Evolutionary conservation across 2,797 vertebrate genomes (phyloP).

Genomic region (Psittacula echo): DNA sequence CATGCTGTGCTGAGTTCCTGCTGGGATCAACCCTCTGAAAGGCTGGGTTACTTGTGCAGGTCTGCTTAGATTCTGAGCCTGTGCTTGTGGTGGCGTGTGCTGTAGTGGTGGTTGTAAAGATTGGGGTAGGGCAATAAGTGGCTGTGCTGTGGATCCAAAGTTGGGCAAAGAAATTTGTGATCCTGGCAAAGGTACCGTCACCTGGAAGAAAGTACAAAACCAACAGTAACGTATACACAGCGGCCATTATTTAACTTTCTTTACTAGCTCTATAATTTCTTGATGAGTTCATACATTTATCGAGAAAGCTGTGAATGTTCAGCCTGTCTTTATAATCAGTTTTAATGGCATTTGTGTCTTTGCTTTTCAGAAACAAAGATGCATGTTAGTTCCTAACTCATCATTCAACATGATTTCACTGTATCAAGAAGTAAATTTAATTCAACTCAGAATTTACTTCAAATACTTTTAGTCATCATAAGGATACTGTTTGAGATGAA

Average conservation of each 20-base stretch:
- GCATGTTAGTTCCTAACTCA: background rate
- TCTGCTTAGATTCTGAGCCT: constrained; percentile 88
- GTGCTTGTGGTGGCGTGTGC: constrained; percentile 89
- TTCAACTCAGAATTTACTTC: background rate
- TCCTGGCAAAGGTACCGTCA: constrained; percentile 91
- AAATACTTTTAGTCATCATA: background rate
- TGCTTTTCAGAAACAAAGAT: background rate
- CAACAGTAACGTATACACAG: background rate
- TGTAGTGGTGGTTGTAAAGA: constrained; percentile 84
- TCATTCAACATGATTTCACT: background rate
- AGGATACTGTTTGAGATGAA: background rate
- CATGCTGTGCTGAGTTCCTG: constrained; percentile 91
- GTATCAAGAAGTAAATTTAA: background rate
- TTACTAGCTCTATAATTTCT: background rate
- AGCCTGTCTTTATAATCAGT: background rate
- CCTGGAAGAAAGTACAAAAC: constrained; percentile 72
- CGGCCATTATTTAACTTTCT: background rate
- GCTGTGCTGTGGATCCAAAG: constrained; percentile 94
- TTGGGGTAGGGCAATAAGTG: constrained; percentile 90
- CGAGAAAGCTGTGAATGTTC: background rate
- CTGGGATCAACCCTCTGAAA: constrained; percentile 90
- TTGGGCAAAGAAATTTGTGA: constrained; percentile 93
- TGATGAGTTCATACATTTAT: background rate
- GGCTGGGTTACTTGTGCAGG: constrained; percentile 89
- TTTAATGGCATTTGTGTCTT: background rate